Base-by-base conservation (phyloP, 2,888 invertebrate genomes). In the Punctoribates punctum region DNA sequence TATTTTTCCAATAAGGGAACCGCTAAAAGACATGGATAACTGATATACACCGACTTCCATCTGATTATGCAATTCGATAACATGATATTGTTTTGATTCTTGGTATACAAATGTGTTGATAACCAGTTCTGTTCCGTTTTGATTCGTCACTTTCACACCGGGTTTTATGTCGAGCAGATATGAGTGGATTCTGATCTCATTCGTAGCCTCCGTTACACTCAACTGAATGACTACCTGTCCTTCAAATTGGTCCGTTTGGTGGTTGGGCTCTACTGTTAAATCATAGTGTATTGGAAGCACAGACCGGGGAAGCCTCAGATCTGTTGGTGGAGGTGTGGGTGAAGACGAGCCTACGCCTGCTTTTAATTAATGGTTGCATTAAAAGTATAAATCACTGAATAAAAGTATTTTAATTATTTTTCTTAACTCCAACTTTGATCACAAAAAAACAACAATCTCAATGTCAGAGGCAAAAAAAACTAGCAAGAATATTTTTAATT, bases 251-350 rank as follows among this genome's bases (percentile, higher is more conserved):
- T 76, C 34, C 4, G 54, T n/a, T 8, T 42, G 13, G 20, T 73
- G 76, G 48, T 76, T 34, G 2, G 73, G 57, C n/a, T 34, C 42
- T 46, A 76, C 23, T n/a, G 38, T 57, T 27, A 76, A 38, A 9
- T 38, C 46, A 73, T 73, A 73, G 51, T 76, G 73, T 17, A 34
- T 73, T 6, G 76, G 76, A 13, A 34, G 23, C 11, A 76, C 76
- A 25, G 15, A 6, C 17, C 34, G 20, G 17, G 48, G 57, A n/a
- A 75, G 23, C 17, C 42, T 20, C 9, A 75, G 67, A 51, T 48
- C 27, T 20, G 74, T 57, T 46, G 65, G 74, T n/a, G 75, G n/a
- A 25, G 70, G 23, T 29, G 75, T 62, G n/a, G 65, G 62, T 20
- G 38, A 27, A n/a, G 38, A 13, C 9, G 42, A 42, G 27, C 27